Base-by-base conservation (phyloP, 2,113 vertebrate species). In the Todiramphus saurophagus region DNA sequence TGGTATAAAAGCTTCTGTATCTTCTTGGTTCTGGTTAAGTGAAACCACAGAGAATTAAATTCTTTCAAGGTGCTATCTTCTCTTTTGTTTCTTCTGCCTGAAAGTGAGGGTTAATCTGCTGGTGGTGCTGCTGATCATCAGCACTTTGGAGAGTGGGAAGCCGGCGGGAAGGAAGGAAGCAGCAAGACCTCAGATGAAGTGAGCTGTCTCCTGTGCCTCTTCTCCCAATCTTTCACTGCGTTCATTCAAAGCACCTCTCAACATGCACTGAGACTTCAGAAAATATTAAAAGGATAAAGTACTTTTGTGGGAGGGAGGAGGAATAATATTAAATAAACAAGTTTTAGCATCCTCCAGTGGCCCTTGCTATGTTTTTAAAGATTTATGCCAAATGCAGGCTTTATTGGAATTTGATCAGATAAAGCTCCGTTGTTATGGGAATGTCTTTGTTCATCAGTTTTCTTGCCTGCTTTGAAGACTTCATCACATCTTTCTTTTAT, bases 361-460 rank as follows among this genome's bases (percentile, higher is more conserved):
- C 83, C 64, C 73, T 94, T 91, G 70, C 89, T 94, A 67, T 96
- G 94, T 98, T 97, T 97, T 96, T 92, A 96, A 96, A 98, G 94
- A 95, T 97, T 97, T 95, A 83, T 88, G 95, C 81, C 97, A 97
- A 97, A 97, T 96, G 85, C 90, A 89, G 89, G 67, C 93, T 98
- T 98, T 97, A 96, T 97, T 97, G 94, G 89, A 96, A 96, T 96
- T 93, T 72, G 64, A 96, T 98, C 97, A 92, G 93, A 97, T 97
- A 97, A 97, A 95, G 78, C 84, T 94, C 83, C 46, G 43, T 95
- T 91, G 88, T 96, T 97, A 92, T 94, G 92, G 92, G 83, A 97
- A 97, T 96, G 83, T 89, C 93, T 98, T 97, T 96, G 89, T 94
- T 96, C 83, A 82, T 92, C 81, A 41, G 63, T 92, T 90, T 91